Conservation (phyloP, 2,113 vertebrate species). For the Chascanopsetta lugubris region DNA sequence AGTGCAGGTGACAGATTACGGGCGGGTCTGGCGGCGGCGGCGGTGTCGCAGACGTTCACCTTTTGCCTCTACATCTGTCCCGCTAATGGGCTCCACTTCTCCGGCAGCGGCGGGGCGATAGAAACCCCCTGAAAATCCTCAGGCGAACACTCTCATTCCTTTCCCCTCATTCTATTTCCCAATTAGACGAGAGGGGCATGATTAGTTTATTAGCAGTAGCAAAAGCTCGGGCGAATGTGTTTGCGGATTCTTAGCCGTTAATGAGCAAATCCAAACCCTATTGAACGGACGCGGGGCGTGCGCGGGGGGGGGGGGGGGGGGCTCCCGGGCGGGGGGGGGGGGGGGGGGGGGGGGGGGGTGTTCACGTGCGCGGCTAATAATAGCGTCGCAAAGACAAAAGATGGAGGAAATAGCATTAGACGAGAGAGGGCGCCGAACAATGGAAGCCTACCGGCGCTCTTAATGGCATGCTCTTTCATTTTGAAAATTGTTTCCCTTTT, state of each 20-base stretch:
- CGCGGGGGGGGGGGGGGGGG: constrained; percentile 43
- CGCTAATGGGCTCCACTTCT: constrained; percentile 75
- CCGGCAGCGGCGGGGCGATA: constrained; percentile 47
- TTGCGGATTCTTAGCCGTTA: constrained; percentile 84
- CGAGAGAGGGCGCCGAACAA: constrained; percentile 70
- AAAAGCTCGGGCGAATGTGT: constrained; percentile 79
- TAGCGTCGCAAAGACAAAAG: constrained; percentile 85
- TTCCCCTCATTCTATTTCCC: constrained; percentile 77
- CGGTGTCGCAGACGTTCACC: constrained; percentile 75
- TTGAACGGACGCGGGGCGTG: constrained; percentile 76
- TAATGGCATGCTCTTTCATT: constrained; percentile 86
- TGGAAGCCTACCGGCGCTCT: constrained; percentile 75
- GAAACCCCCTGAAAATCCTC: constrained; percentile 64
- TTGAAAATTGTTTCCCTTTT: constrained; percentile 86
- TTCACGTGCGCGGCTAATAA: constrained; percentile 80
- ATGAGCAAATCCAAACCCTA: constrained; percentile 85
- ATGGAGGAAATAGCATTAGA: constrained; percentile 86
- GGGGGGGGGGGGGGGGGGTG: constrained; percentile 47
- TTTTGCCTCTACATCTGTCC: constrained; percentile 80
- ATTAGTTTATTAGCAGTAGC: constrained; percentile 85
- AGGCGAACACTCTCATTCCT: constrained; percentile 67
- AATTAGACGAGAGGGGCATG: constrained; percentile 81
- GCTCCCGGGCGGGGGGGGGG: constrained; percentile 63
- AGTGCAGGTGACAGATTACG: constrained; percentile 71
- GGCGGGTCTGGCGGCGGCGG: constrained; percentile 62